Base-by-base conservation (phyloP, 2,888 invertebrate species). In the Napeogenes sylphis region DNA sequence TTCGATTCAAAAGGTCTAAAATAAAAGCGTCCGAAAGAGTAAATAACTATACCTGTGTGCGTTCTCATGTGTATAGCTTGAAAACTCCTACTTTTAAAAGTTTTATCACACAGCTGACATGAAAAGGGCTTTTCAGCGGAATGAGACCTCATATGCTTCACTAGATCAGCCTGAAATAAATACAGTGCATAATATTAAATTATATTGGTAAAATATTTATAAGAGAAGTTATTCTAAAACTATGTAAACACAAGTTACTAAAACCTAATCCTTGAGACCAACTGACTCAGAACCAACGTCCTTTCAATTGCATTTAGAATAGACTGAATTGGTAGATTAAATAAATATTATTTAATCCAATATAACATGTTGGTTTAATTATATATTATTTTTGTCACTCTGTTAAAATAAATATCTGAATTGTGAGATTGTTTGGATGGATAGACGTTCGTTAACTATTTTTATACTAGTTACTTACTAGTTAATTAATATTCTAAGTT, bases 41-140 rank as follows among this genome's bases (percentile, higher is more conserved):
- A 12, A n/a, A 14, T 33, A n/a, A n/a, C 30, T 42, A 56, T 73
- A 76, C 95, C 96, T 66, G 95, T 94, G 80, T 97, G 97, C 58
- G 96, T 96, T 46, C 96, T 90, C 69, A 95, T 92, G 80, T 97
- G 97, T 0, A 96, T 95, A 73, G 95, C 94, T 64, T 96, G 91
- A 33, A 96, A 96, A 58, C 95, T 96, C 71, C 95, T 95, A 60
- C 95, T 93, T 83, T 97, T 97, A 90, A 97, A 97, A 2, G 95
- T 95, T 80, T 97, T 97, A 54, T 95, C 95, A 77, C 97, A 97
- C 38, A 94, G 94, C 70, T 93, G 92, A 76, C 97, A 97, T 71
- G 95, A 94, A 86, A 95, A 96, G 0, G 97, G 97, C 79, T 96
- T 97, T 75, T 96, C 95, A 5, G 94, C 92, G 0, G 96, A 96